Base-by-base conservation (phyloP, 2,888 invertebrate genomes). In the Bedellia somnulentella region DNA sequence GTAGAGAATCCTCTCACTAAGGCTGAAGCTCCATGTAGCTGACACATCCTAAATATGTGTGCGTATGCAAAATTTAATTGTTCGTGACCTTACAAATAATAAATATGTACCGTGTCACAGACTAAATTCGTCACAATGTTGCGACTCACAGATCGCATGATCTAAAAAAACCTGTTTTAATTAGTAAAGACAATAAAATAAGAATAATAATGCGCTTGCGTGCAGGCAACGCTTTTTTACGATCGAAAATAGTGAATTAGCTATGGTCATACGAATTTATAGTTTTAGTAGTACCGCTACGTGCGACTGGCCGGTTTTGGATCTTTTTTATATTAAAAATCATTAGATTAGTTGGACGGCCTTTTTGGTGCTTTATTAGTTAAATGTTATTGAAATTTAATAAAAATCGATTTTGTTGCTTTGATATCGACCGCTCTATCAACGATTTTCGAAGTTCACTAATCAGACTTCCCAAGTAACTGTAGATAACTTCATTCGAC, bases 231-330 rank as follows among this genome's bases (percentile, higher is more conserved):
- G 32, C 40, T n/a, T n/a, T 32, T 50, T 49, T 49, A 49, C 37
- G 48, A 49, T 49, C 42, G 37, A 50, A 48, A 47, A 48, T 49
- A 44, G 39, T 46, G 38, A 36, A 52, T 51, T 52, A 26, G 49
- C 37, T 38, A 48, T 45, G 51, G 46, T 43, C 33, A 37, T 41
- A 40, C 32, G 33, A 36, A 33, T 37, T 36, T 35, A 33, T 40
- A 21, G 35, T 21, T 21, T n/a, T n/a, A 2, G n/a, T n/a, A n/a
- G 33, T 39, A 44, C 44, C 44, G 45, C 41, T 46, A 40, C 3
- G n/a, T 21, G 21, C 21, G n/a, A 21, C n/a, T 21, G 21, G n/a
- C 21, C 21, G 8, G 21, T 21, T 21, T n/a, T n/a, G n/a, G n/a
- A n/a, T n/a, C n/a, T n/a, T n/a, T n/a, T n/a, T n/a, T n/a, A n/a